Base-by-base conservation (phyloP, 2,888 invertebrate species). In the Macaria liturata region DNA sequence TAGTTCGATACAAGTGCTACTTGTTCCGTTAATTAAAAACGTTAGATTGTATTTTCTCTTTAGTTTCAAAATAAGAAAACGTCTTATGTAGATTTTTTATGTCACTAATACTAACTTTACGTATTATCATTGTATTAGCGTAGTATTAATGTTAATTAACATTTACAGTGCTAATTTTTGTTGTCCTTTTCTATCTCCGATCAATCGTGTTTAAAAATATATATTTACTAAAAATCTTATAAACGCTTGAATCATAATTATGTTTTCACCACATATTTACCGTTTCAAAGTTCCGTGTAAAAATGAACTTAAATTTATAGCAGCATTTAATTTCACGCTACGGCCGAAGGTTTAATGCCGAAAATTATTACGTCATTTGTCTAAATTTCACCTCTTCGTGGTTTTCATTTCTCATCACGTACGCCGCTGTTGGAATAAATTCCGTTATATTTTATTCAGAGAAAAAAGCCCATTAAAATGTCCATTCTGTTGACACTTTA, bases 331-430 rank as follows among this genome's bases (percentile, higher is more conserved):
- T 57, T 61, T 54, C 57, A 57, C 53, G 40, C 42, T 49, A 54
- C 49, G 59, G 56, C 55, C 50, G 61, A 52, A 52, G 65, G 62
- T 57, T 53, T 49, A 46, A 42, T 44, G 50, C 55, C 53, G 50
- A 64, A 62, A 64, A 67, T 67, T 68, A 68, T 66, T 60, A 58
- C 58, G 54, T 57, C 61, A 66, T 68, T 68, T 66, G 59, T 68
- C 67, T 63, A 66, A 62, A 68, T 68, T 67, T 63, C 57, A 64
- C 58, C 55, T 61, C 61, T 47, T 32, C 48, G 56, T 45, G 60
- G 61, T 63, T 67, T 64, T 57, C 54, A 64, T 67, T 67, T 67
- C 62, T 57, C 62, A 63, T 68, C 64, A 65, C 67, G 64, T 62
- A 52, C 57, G 42, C 62, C 55, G 46, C 61, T 55, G 55, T 50